Evolutionary conservation across 2,888 invertebrate genomes (phyloP).

Genomic region (Erebia palarica): DNA sequence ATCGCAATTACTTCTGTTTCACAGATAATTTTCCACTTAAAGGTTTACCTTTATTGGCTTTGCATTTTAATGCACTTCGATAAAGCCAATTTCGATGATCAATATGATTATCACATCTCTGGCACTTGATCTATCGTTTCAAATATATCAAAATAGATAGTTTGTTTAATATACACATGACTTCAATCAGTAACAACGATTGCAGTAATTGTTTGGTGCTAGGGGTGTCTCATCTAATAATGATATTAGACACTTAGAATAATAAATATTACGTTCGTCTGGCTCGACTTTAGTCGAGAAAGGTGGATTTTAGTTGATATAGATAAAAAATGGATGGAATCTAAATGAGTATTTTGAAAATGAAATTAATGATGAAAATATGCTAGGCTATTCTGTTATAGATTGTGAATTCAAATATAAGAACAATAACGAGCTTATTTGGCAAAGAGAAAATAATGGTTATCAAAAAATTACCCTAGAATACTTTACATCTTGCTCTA

Average conservation of each 20-base stretch:
- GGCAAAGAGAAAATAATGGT: background rate
- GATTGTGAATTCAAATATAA: slow-evolving; percentile 11
- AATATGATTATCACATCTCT: too few species aligned
- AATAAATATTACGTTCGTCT: slow-evolving; percentile 39
- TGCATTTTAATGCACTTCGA: too few species aligned
- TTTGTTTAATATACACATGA: background rate
- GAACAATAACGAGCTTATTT: background rate
- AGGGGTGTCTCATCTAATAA: slow-evolving; percentile 34
- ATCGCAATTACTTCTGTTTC: too few species aligned
- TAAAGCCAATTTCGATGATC: too few species aligned
- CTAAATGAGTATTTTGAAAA: slow-evolving; percentile 17
- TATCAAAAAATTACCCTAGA: background rate
- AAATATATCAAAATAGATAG: background rate
- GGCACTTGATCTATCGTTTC: too few species aligned
- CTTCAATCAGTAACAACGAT: background rate
- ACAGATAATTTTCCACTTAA: too few species aligned
- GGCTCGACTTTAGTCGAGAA: slow-evolving; percentile 32
- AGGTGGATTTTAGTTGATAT: slow-evolving; percentile 40
- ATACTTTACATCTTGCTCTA: background rate
- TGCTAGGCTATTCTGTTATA: slow-evolving; percentile 11
- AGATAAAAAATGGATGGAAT: slow-evolving; percentile 16
- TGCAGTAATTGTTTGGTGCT: background rate
- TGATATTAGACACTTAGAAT: slow-evolving; percentile 17
- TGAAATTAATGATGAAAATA: background rate
- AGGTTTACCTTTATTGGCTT: too few species aligned